Evolutionary conservation across 2,113 vertebrate species (phyloP), one percentile per base, ranked within the genome.

Genomic region (Urocitellus parryii): DNA sequence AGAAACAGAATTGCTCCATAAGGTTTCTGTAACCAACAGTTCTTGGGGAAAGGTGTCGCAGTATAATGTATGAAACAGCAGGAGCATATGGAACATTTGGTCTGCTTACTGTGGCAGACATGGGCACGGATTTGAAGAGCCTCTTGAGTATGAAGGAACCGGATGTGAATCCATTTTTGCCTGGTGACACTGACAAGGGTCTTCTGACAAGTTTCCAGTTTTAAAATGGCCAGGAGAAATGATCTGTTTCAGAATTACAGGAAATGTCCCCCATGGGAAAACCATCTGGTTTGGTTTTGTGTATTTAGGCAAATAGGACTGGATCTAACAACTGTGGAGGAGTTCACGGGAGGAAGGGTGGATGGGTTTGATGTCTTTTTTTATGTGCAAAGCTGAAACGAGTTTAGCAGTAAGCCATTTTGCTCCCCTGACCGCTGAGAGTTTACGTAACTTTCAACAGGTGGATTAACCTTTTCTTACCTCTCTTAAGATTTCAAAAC

Each of bases 141-240:
- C 3, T 5, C 34, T 48, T 34, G 25, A 13, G 76, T 90, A 91
- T 56, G 42, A 61, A 94, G 65, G 63, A 96, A 48, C 6, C 11
- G 37, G 37, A 53, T 79, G 95, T 81, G 74, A 32, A 42, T 65
- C 79, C 51, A 18, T 78, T 92, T 89, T 85, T 76, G 51, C 42
- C 73, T 1, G 3, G 61, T 48, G 48, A 86, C 27, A 2, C 56
- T 74, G 85, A 61, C 83, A 58, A 32, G 29, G 65, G 20, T 34
- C n/a, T 93, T 32, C 53, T 63, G 73, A 95, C 37, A 76, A n/a
- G 68, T 83, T 68, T 91, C 81, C 11, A 48, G 56, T 70, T 73
- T 56, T 79, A 91, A 95, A 96, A 95, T 88, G 85, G 70, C 93
- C 81, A 10, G 65, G 48, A 87, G 79, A 80, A 77, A 65, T 16